phyloP scores from a whole-genome alignment of 2,113 vertebrate genomes.

The Chionodraco myersi region DNA sequence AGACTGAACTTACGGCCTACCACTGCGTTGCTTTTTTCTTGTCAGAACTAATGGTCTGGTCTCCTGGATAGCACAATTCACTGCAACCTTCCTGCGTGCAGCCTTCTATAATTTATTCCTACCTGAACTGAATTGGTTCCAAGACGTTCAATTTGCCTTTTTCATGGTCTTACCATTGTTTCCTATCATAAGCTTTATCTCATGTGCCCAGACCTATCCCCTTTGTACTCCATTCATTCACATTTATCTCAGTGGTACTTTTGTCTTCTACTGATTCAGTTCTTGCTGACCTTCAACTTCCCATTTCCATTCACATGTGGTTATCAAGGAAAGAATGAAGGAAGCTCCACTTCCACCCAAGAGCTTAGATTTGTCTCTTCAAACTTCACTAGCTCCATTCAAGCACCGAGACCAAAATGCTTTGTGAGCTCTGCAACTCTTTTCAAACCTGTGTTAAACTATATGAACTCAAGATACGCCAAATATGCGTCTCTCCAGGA shows the following conservation, averaged over 20 bases:
- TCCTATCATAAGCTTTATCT: constrained; percentile 12
- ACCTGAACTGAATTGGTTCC: not conserved
- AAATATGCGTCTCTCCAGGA: constrained; percentile 36
- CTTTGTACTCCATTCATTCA: constrained; percentile 25
- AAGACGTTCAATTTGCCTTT: constrained; percentile 23
- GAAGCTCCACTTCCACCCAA: not conserved
- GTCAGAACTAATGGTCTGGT: not conserved
- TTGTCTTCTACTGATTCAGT: constrained; percentile 23
- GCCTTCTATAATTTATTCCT: not conserved
- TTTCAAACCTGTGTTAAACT: constrained; percentile 24
- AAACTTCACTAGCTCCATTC: constrained; percentile 26
- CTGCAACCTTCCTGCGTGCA: not conserved
- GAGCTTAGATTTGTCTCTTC: constrained; percentile 21
- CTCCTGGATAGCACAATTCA: not conserved
- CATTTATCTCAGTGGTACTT: constrained; percentile 27
- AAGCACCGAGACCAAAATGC: constrained; percentile 7
- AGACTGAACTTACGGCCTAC: not conserved
- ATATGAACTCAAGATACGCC: constrained; percentile 14
- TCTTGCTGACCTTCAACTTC: constrained; percentile 40
- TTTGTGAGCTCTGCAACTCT: constrained; percentile 9
- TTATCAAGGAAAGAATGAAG: constrained; percentile 1
- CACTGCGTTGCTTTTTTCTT: not conserved
- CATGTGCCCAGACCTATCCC: not conserved
- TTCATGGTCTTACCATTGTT: constrained; percentile 17
- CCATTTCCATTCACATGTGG: constrained; percentile 22